phyloP scores from a whole-genome alignment of 2,113 vertebrate genomes.

The Daphoenositta chrysoptera region DNA sequence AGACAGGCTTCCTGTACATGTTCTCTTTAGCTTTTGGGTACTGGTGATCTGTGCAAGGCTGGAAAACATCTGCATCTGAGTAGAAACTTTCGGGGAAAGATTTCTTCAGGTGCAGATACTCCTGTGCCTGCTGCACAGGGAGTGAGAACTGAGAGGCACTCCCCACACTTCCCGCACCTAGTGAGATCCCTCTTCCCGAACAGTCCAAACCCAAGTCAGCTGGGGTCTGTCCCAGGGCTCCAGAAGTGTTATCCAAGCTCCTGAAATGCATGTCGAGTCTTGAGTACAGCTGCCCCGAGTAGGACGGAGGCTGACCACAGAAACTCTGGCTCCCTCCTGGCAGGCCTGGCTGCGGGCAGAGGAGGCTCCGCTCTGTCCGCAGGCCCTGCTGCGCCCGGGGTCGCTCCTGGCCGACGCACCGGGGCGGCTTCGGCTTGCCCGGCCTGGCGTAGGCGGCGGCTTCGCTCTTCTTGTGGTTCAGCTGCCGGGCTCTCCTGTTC shows the following conservation, averaged over 20 bases:
- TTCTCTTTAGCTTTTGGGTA: conserved; percentile 34
- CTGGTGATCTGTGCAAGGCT: not conserved
- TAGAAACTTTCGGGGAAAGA: not conserved
- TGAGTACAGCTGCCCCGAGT: not conserved
- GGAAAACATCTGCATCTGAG: not conserved
- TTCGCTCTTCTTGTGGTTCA: conserved; percentile 39
- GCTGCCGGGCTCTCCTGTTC: conserved; percentile 60
- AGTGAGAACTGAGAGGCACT: not conserved
- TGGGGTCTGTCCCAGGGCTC: not conserved
- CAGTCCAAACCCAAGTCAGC: not conserved
- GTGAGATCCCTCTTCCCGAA: not conserved
- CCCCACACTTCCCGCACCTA: not conserved
- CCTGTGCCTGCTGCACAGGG: not conserved
- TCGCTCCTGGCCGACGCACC: not conserved
- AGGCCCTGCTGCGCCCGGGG: too few relatives aligned
- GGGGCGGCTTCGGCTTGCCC: not conserved
- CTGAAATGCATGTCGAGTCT: not conserved
- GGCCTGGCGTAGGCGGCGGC: not conserved
- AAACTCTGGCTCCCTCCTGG: not conserved
- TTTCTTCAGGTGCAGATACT: not conserved
- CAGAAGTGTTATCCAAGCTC: not conserved
- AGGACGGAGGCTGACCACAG: not conserved
- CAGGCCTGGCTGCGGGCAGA: not conserved
- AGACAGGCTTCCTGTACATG: not conserved
- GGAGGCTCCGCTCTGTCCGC: not conserved